phyloP scores from a whole-genome alignment of 2,797 vertebrate species.

The Mormyrops boulengeri region DNA sequence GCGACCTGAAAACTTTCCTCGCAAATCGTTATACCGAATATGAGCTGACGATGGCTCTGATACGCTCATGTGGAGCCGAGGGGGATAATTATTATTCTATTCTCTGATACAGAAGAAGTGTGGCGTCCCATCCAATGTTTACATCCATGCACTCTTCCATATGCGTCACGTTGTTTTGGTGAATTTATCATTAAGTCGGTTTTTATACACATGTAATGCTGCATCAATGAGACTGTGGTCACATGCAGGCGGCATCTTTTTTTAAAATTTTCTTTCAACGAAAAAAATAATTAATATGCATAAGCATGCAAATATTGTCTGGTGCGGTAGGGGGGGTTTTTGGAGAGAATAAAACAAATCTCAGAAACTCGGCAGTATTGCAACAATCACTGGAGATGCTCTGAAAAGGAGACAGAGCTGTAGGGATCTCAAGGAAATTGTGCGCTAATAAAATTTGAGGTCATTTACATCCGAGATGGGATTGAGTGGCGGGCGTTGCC shows the following conservation, averaged over 20 bases:
- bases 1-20: not conserved
- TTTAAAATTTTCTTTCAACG: not conserved
- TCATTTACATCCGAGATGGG: constrained; percentile 56
- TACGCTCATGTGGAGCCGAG: not conserved
- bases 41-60: not conserved
- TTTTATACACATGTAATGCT: constrained; percentile 26
- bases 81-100: not conserved
- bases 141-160: not conserved
- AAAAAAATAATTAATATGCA: constrained; percentile 2
- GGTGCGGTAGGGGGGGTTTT: not conserved
- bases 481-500: constrained; percentile 54
- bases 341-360: constrained; percentile 28
- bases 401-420: constrained; percentile 36
- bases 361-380: constrained; percentile 33
- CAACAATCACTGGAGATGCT: constrained; percentile 26
- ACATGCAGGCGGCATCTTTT: constrained; percentile 22
- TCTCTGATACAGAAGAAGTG: not conserved
- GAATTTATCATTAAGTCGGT: not conserved
- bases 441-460: constrained; percentile 54
- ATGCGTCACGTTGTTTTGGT: too few species aligned
- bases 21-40: not conserved
- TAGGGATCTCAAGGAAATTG: constrained; percentile 46
- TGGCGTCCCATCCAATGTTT: not conserved
- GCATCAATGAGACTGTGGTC: constrained; percentile 16
- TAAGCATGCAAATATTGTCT: constrained; percentile 1